phyloP scores from a whole-genome alignment of 2,797 vertebrate species.

The Crocodylus rhombifer region DNA sequence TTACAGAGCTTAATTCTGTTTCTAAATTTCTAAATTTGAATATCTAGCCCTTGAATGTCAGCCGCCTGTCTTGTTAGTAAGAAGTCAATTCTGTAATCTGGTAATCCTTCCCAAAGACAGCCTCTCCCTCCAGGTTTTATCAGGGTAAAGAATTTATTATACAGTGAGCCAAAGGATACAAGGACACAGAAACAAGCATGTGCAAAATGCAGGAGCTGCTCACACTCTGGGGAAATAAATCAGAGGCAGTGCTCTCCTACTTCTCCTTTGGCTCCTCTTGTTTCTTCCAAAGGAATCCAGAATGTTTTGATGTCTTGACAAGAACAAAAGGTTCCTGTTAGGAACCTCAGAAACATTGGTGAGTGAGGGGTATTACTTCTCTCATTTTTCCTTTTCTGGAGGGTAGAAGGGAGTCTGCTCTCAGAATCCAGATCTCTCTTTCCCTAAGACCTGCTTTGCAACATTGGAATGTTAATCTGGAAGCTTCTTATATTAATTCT shows the following conservation, averaged over 20 bases:
- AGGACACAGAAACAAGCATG: not conserved
- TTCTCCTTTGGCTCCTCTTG: not conserved
- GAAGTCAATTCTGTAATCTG: not conserved
- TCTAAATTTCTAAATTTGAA: not conserved
- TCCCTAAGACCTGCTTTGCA: not conserved
- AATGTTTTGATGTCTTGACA: constrained; percentile 2
- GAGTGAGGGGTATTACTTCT: not conserved
- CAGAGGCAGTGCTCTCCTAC: not conserved
- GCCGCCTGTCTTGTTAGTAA: not conserved
- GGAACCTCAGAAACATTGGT: constrained; percentile 1
- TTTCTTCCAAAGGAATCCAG: not conserved
- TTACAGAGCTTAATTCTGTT: not conserved
- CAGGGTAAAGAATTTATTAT: not conserved
- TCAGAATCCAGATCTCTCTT: not conserved
- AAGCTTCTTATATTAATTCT: not conserved
- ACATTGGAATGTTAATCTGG: not conserved
- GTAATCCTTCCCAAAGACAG: not conserved
- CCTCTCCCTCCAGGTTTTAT: not conserved
- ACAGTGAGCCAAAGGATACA: not conserved
- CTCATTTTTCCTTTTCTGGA: not conserved
- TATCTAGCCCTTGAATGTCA: not conserved
- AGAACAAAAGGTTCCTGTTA: constrained; percentile 15
- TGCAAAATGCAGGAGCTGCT: not conserved
- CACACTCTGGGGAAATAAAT: not conserved
- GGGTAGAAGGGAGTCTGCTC: not conserved